phyloP scores from a whole-genome alignment of 2,888 invertebrate species.

The Euphydryas editha region DNA sequence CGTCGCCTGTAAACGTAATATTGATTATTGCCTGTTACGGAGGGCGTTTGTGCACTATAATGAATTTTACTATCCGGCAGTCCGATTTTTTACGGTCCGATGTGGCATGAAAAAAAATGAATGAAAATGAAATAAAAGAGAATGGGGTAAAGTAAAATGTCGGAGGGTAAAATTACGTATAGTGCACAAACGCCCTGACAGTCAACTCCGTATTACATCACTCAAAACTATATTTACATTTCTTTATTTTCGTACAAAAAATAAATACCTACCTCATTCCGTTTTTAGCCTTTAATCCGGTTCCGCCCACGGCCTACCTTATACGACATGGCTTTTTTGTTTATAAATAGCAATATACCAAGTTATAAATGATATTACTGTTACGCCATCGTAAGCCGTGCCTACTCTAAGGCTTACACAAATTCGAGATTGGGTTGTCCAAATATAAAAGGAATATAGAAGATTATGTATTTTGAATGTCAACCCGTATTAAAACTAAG shows the following conservation, averaged over 20 bases:
- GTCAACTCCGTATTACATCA: conserved; percentile 35
- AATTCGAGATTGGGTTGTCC: background rate
- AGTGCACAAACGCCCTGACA: too few relatives aligned
- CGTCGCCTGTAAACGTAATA: conserved; percentile 24
- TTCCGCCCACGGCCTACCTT: conserved; percentile 58
- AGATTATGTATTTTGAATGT: too few relatives aligned
- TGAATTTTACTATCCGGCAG: too few relatives aligned
- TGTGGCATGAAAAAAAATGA: too few relatives aligned
- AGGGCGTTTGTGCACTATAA: too few relatives aligned
- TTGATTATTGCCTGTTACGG: conserved; percentile 13
- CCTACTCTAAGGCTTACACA: background rate
- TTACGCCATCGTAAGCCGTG: conserved; percentile 51
- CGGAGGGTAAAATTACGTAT: too few relatives aligned
- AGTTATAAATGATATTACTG: conserved; percentile 68
- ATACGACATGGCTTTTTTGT: conserved; percentile 58
- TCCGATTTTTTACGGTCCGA: too few relatives aligned
- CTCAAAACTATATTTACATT: conserved; percentile 15
- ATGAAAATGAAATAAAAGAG: too few relatives aligned
- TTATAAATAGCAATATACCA: conserved; percentile 73
- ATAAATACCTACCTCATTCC: conserved; percentile 16
- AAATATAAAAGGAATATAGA: too few relatives aligned
- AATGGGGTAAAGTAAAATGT: too few relatives aligned
- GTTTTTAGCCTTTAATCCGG: conserved; percentile 37
- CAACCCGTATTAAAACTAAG: too few relatives aligned
- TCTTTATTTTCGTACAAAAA: conserved; percentile 20